Evolutionary conservation across 2,113 vertebrate genomes (phyloP), one percentile per base, ranked within the genome.

Genomic region (Heteronetta atricapilla): DNA sequence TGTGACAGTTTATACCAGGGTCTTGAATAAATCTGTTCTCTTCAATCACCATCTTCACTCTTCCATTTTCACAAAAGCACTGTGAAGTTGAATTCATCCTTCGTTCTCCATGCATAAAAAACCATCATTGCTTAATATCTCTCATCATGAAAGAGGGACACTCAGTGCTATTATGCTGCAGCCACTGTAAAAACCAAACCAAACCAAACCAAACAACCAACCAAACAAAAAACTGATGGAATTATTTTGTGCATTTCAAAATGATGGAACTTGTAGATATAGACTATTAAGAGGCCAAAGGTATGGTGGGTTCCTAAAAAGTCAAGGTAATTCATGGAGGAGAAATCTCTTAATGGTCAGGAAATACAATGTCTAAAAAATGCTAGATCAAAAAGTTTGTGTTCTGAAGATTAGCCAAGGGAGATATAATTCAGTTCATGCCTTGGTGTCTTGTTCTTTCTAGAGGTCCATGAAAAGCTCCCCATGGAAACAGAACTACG

Each of bases 21-120:
- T 66, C 86, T 60, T 59, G 74, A 90, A 52, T 76, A 46, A 76
- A 82, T 67, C 34, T 90, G 18, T 82, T 89, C 46, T 73, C 20
- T 73, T 91, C 64, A 75, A 52, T 79, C 25, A 60, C 15, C 11
- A 34, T 79, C 86, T 76, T 66, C 34, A 52, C 13, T 20, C 33
- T 56, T 75, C 40, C 14, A 18, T 52, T 91, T 91, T 87, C 62
- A 82, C 31, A 38, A 56, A 82, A 87, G 16, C 4, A 6, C 13
- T 64, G 6, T 66, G 42, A 72, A 67, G n/a, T 22, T 81, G 38
- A 53, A 77, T 59, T 46, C 11, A 46, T 52, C 22, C 31, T 80
- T 90, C 34, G 64, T 72, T 91, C 11, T 56, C 42, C 17, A 26
- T 17, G 11, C 38, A 25, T 59, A n/a, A 82, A 90, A 28, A 5